Evolutionary conservation across 2,888 invertebrate genomes (phyloP), one percentile per base, ranked within the genome.

Genomic region (Micropterix aruncella): DNA sequence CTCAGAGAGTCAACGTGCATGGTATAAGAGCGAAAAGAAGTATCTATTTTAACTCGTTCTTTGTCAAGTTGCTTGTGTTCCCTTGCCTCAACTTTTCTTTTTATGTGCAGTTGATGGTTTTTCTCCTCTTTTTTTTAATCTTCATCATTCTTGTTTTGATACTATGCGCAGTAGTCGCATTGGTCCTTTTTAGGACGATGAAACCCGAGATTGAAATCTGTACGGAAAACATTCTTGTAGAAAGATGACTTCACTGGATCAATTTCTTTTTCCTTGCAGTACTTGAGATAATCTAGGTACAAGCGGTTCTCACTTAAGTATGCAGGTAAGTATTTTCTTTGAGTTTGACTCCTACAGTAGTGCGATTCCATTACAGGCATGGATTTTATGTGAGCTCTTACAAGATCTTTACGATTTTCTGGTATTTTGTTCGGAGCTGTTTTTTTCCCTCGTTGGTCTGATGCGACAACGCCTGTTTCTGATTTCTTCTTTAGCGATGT

Each of bases 131-230:
- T n/a, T n/a, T n/a, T n/a, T n/a, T n/a, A n/a, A n/a, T n/a, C n/a
- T n/a, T n/a, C n/a, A n/a, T n/a, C n/a, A n/a, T n/a, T n/a, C 37
- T 15, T 45, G 42, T 44, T 46, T 38, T 42, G 38, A 36, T 19
- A 40, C 38, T 47, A 46, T 17, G 42, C 43, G 39, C 48, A 48
- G 45, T 46, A 36, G 36, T 46, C 47, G 27, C 48, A 49, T 38
- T 44, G 40, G 18, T 49, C 48, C 40, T 50, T 48, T 41, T 46
- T 45, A 18, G 46, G 41, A 14, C 40, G 44, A 45, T 50, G 50
- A 40, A 47, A 48, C 17, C 46, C 45, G 27, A 46, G 44, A 36
- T 48, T 49, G 38, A 49, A 49, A 37, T 48, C 43, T 15, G 41
- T 48, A 19, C 41, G 46, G 17, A 48, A 46, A 39, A 49, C 48